phyloP scores from a whole-genome alignment of 2,113 vertebrate genomes.

The Plectropomus leopardus region DNA sequence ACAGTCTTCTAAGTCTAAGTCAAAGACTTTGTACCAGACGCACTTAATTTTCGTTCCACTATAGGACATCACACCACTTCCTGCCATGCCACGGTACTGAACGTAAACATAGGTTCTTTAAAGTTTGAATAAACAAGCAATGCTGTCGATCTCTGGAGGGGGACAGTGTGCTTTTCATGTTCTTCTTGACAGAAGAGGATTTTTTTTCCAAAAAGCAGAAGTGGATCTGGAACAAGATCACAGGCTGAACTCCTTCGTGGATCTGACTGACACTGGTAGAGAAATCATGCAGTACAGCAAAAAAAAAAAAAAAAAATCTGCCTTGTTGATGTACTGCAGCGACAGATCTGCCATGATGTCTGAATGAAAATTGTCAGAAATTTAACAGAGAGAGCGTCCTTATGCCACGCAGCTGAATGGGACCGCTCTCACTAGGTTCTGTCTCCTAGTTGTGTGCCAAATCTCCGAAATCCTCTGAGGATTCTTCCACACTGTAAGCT shows the following conservation, averaged over 20 bases:
- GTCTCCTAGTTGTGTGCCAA: conserved; percentile 16
- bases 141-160: conserved; percentile 35
- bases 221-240: conserved; percentile 56
- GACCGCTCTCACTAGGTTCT: neutral
- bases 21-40: neutral
- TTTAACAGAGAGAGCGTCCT: conserved; percentile 6
- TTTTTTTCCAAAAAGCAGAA: conserved; percentile 48
- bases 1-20: neutral
- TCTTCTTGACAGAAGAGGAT: conserved; percentile 46
- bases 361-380: conserved; percentile 26
- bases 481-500: conserved; percentile 6
- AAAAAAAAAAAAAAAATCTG: neutral
- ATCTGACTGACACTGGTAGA: conserved; percentile 49
- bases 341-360: conserved; percentile 35
- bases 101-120: conserved; percentile 40
- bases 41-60: neutral
- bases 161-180: conserved; percentile 50
- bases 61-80: neutral
- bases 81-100: neutral
- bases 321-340: conserved; percentile 2
- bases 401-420: conserved; percentile 7
- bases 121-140: conserved; percentile 53
- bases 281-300: conserved; percentile 19
- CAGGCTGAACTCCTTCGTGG: conserved; percentile 45
- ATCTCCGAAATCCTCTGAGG: conserved; percentile 24